Conservation (phyloP, 30 jellyfish, hydroid and myxozoan genomes). For the Chrysaora quinquecirrha region DNA sequence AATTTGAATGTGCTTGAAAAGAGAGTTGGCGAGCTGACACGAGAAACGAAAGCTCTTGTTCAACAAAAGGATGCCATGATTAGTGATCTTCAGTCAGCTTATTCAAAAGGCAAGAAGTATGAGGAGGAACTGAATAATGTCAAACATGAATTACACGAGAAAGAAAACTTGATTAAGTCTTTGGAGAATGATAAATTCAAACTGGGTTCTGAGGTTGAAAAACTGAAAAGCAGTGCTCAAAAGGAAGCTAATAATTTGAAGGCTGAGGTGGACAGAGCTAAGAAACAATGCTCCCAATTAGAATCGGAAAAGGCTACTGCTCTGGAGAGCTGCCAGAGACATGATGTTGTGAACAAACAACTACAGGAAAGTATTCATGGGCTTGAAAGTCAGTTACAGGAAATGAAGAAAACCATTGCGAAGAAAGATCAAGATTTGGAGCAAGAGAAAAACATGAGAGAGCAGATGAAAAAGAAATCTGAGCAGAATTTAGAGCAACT, state of each 20-base stretch:
- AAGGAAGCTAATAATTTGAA: constrained; percentile 51
- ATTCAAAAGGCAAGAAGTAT: constrained; percentile 44
- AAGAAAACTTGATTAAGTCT: constrained; percentile 25
- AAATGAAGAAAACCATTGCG: constrained; percentile 14
- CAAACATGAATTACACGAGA: constrained; percentile 22
- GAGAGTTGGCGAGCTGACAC: constrained; percentile 34
- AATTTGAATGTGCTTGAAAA: constrained; percentile 23
- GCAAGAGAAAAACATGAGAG: constrained; percentile 7
- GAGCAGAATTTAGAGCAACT: constrained; percentile 29
- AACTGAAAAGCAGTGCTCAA: constrained; percentile 56
- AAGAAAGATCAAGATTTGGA: constrained; percentile 36
- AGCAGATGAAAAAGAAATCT: constrained; percentile 3
- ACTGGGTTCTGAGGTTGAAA: constrained; percentile 23
- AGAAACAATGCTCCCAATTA: constrained; percentile 22
- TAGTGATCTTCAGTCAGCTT: constrained; percentile 56
- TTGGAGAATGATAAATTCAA: constrained; percentile 18
- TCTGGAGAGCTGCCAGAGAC: constrained; percentile 48
- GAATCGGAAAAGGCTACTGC: constrained; percentile 56
- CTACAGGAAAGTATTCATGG: constrained; percentile 1
- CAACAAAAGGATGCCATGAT: constrained; percentile 72
- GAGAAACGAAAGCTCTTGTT: constrained; percentile 46
- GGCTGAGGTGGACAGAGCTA: constrained; percentile 58
- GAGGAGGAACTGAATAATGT: constrained; percentile 44
- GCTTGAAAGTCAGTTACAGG: constrained; percentile 21
- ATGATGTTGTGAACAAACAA: not conserved